Evolutionary conservation across 1,140 invertebrate genomes (phyloP).

Genomic region (Listronotus bonariensis): DNA sequence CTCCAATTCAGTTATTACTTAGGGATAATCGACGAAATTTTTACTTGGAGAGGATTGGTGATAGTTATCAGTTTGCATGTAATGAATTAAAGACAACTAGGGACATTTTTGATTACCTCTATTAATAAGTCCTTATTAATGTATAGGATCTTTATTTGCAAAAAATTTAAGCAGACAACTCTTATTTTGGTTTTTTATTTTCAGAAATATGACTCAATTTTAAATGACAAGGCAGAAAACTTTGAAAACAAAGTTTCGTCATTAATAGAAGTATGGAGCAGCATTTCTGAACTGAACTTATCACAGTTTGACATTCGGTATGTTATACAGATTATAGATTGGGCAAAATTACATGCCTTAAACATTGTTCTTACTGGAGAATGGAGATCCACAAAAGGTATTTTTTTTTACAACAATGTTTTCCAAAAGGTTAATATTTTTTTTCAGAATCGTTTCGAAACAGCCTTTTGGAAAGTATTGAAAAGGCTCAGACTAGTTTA

Average conservation of each 20-base stretch:
- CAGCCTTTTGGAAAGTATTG: conserved; percentile 42
- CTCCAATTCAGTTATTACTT: no score
- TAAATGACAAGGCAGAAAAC: conserved; percentile 47
- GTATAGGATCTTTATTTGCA: not conserved
- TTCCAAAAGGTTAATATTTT: no score
- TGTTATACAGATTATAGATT: conserved; percentile 50
- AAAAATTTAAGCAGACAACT: not conserved
- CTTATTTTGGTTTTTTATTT: conserved; percentile 45
- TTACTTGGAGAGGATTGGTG: no score
- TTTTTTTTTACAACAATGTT: not conserved
- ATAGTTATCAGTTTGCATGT: no score
- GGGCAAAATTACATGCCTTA: conserved; percentile 52
- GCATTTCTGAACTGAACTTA: conserved; percentile 42
- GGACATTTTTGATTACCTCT: no score
- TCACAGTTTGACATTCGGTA: conserved; percentile 45
- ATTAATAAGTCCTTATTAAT: no score
- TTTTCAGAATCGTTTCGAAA: conserved; percentile 42
- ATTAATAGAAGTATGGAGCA: conserved; percentile 52
- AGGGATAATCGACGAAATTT: no score
- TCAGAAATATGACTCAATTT: conserved; percentile 50
- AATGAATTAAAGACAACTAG: no score
- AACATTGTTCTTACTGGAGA: conserved; percentile 53
- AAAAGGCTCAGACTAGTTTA: conserved; percentile 46
- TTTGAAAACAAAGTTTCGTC: conserved; percentile 49
- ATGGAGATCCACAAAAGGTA: conserved; percentile 53